Percentiles rank a stretch among this genome's conserved stretches.
Conservation (phyloP, 2,888 invertebrate species). For the Andrena chrysosceles region DNA sequence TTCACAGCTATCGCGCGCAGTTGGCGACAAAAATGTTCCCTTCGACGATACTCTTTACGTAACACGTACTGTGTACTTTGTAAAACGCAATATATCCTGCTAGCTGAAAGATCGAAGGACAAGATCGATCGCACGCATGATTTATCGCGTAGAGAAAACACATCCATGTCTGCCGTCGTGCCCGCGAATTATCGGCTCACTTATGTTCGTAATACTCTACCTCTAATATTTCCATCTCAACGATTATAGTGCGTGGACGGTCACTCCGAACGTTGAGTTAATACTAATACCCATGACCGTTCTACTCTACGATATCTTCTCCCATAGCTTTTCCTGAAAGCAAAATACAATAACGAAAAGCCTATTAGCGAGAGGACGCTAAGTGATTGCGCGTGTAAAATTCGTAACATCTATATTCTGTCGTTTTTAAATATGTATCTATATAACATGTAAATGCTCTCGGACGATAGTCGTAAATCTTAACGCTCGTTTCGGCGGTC, state of each 20-base stretch:
- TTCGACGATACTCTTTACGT: constrained; percentile 59
- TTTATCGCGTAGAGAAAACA: constrained; percentile 56
- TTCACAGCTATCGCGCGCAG: constrained; percentile 37
- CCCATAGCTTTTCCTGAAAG: too few species aligned
- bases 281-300: too few species aligned
- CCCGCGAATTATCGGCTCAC: neutral
- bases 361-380: too few species aligned
- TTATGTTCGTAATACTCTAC: neutral
- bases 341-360: too few species aligned
- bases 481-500: too few species aligned
- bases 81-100: constrained; percentile 57
- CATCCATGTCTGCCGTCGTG: constrained; percentile 3
- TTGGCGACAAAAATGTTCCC: constrained; percentile 55
- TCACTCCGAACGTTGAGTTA: too few species aligned
- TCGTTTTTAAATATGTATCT: too few species aligned
- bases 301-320: too few species aligned
- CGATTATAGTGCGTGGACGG: neutral
- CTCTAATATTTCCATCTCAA: neutral
- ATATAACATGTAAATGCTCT: too few species aligned
- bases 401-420: too few species aligned
- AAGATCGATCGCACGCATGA: constrained; percentile 63
- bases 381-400: too few species aligned
- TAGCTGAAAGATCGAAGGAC: constrained; percentile 52
- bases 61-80: constrained; percentile 47
- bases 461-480: too few species aligned